Evolutionary conservation across 2,888 invertebrate genomes (phyloP), one percentile per base, ranked within the genome.

Genomic region (Agrilus biguttatus): DNA sequence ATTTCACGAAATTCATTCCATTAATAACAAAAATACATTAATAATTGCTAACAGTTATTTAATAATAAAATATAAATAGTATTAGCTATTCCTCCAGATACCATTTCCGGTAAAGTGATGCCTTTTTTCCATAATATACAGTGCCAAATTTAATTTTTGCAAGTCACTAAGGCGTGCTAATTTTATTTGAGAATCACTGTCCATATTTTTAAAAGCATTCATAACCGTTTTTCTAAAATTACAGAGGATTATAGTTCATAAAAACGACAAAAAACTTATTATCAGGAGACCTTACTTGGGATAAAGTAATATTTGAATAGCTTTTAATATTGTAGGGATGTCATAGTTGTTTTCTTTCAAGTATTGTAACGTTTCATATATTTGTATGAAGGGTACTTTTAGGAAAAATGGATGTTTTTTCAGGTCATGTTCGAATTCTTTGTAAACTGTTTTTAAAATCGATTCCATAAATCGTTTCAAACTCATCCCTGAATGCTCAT

Each of bases 41-140:
- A 28, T 10, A 28, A 28, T 28, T 28, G 10, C 28, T 10, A 3
- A 8, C 5, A 3, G 7, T 23, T 6, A 23, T 23, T 23, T 23
- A 23, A 23, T 8, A 23, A 6, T 8, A 23, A 23, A 23, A 8
- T 23, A 23, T 17, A 17, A 17, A 17, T 23, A 23, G 5, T 10
- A 10, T 28, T 28, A 28, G 10, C 28, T 42, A 13, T 42, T 14
- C 14, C 40, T 43, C 82, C 83, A 85, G 35, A 86, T 71, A 0
- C 81, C 85, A 55, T 84, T 80, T 0, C 84, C 84, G 12, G 76
- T 78, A 55, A 86, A 87, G 60, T 84, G 78, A 60, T 76, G 74
- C 52, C 77, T 74, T 51, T 72, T 74, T 61, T 87, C 86, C 17
- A 87, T 75, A 43, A 77, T 70, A 58, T 87, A 87, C 37, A 84